Conservation (phyloP, 2,797 vertebrate genomes). For the Hippoglossus hippoglossus region DNA sequence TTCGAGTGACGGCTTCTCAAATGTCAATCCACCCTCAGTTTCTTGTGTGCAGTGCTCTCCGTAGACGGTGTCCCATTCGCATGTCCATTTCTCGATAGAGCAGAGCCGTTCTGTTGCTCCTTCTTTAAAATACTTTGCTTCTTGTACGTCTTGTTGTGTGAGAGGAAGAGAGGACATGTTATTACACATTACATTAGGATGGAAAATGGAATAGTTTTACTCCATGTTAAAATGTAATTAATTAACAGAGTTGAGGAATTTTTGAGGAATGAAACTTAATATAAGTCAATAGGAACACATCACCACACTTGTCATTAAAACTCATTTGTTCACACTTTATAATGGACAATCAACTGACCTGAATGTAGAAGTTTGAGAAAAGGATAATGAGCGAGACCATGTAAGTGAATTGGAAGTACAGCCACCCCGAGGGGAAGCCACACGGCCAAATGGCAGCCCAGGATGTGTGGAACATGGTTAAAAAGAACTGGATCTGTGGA, state of each 20-base stretch:
- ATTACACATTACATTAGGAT: too few relatives aligned
- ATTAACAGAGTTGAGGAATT: too few relatives aligned
- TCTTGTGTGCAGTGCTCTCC: constrained; percentile 85
- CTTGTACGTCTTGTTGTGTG: constrained; percentile 90
- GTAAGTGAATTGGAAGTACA: constrained; percentile 95
- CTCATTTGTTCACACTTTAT: neutral
- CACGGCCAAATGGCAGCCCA: constrained; percentile 94
- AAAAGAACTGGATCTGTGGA: constrained; percentile 92
- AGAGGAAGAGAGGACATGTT: constrained; percentile 2
- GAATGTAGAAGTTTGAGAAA: constrained; percentile 96
- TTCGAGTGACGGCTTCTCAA: constrained; percentile 23
- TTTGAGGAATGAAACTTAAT: too few relatives aligned
- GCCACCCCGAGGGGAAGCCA: constrained; percentile 91
- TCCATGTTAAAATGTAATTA: too few relatives aligned
- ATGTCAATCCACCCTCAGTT: constrained; percentile 89
- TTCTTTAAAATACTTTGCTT: constrained; percentile 87
- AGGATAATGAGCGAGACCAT: constrained; percentile 93
- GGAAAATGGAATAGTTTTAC: too few relatives aligned
- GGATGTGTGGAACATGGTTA: constrained; percentile 92
- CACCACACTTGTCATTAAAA: neutral
- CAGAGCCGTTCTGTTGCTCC: constrained; percentile 88
- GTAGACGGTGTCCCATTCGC: constrained; percentile 84
- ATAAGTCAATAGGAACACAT: neutral
- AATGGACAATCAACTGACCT: constrained; percentile 81
- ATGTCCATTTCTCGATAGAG: constrained; percentile 86